Conservation (phyloP, 1,140 invertebrate species). For the Amphibalanus amphitrite region DNA sequence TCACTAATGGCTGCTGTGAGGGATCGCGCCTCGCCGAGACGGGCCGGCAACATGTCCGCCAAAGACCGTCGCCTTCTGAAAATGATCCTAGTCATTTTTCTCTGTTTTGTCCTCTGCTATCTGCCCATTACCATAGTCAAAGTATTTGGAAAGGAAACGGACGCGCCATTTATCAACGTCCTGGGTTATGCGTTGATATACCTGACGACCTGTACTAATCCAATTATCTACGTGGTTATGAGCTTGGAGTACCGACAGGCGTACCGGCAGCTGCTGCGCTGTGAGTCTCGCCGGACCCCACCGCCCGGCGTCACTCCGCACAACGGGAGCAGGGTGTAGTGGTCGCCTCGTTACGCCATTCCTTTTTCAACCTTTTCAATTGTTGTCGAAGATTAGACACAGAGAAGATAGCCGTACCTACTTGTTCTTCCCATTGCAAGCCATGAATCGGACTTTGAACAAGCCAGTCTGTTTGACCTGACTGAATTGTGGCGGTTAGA, state of each 20-base stretch:
- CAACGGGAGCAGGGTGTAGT: not conserved
- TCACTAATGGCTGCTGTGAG: slow-evolving; percentile 3
- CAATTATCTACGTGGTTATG: slow-evolving; percentile 32
- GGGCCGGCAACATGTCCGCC: slow-evolving; percentile 27
- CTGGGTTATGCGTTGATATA: slow-evolving; percentile 38
- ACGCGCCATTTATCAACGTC: slow-evolving; percentile 49
- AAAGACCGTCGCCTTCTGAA: slow-evolving; percentile 63
- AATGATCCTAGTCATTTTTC: slow-evolving; percentile 75
- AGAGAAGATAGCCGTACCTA: no score
- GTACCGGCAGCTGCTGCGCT: slow-evolving; percentile 14
- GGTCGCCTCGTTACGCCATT: no score
- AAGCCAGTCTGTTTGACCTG: no score
- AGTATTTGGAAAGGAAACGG: slow-evolving; percentile 53
- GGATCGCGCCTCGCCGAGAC: slow-evolving; percentile 4
- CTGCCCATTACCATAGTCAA: slow-evolving; percentile 73
- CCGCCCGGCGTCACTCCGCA: no score
- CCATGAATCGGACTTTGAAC: no score
- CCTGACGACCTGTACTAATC: slow-evolving; percentile 36
- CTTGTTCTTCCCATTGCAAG: no score
- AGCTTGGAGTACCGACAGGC: slow-evolving; percentile 24
- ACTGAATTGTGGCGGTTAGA: no score
- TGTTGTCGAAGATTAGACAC: no score
- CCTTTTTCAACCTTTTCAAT: no score
- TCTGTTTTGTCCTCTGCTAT: slow-evolving; percentile 69
- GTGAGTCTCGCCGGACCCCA: not conserved